These are phyloP conservation scores for Melanotaenia boesemani DNA, from an alignment of 2,797 vertebrate species.

Conservation along the genomic window DNA sequence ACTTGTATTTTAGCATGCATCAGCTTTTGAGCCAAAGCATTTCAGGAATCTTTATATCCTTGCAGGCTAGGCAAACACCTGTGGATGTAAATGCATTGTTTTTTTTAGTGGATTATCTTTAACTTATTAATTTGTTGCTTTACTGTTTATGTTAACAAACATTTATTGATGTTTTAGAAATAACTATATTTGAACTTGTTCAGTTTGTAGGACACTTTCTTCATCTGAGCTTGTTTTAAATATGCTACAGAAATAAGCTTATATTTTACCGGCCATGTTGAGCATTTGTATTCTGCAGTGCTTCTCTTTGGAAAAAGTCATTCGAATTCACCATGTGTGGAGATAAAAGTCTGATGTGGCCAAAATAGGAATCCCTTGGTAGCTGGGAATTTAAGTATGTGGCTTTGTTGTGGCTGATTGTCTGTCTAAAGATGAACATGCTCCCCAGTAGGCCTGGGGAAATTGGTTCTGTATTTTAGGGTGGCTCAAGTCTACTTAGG, in stretches of 20 bases:
- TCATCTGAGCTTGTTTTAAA: not conserved
- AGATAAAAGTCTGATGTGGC: conserved; percentile 47
- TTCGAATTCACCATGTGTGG: conserved; percentile 34
- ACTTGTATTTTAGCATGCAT: conserved; percentile 20
- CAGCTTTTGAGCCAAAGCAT: conserved; percentile 9
- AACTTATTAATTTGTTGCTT: too few species aligned
- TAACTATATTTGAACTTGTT: too few species aligned
- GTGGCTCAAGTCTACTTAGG: conserved; percentile 43
- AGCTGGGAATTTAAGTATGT: conserved; percentile 52
- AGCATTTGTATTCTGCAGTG: conserved; percentile 47
- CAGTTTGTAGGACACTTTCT: not conserved
- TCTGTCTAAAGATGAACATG: conserved; percentile 48
- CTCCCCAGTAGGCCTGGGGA: conserved; percentile 35
- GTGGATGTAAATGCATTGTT: not conserved
- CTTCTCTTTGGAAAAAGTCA: conserved; percentile 52
- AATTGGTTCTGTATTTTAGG: conserved; percentile 60
- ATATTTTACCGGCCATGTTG: conserved; percentile 6
- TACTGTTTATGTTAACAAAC: too few species aligned
- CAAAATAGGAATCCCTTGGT: conserved; percentile 35
- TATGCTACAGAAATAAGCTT: not conserved
- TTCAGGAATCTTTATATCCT: conserved; percentile 33
- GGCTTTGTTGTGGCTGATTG: conserved; percentile 41
- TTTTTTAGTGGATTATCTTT: too few species aligned
- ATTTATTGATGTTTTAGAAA: too few species aligned
- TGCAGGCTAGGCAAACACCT: conserved; percentile 12